Conservation (phyloP, 1,140 invertebrate genomes). For the Calephelis nemesis region DNA sequence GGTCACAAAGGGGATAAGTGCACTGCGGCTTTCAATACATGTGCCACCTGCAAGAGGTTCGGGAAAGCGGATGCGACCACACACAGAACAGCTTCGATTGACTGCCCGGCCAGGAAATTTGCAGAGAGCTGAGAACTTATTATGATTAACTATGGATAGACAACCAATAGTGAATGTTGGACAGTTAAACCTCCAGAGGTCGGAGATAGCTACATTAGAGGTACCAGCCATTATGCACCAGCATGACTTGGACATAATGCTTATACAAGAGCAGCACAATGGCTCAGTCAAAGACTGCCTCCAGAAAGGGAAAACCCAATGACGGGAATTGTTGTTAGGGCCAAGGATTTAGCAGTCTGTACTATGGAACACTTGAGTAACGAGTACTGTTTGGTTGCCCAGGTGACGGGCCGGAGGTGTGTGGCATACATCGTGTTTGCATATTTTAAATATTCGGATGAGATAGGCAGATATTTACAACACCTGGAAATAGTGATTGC, state of each 20-base stretch:
- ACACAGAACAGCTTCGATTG: not conserved
- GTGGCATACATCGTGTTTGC: not conserved
- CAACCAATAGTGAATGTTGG: not conserved
- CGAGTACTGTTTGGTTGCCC: not conserved
- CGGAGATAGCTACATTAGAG: not conserved
- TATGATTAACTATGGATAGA: not conserved
- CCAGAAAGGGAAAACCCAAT: not conserved
- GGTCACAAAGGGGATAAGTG: not conserved
- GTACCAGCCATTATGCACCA: not conserved
- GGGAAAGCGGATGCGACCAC: not conserved
- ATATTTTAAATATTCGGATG: not conserved
- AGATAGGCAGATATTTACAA: not conserved
- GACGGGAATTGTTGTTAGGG: not conserved
- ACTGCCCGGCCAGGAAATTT: not conserved
- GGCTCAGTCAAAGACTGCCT: too few relatives aligned
- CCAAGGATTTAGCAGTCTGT: not conserved
- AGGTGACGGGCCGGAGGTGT: not conserved
- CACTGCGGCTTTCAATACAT: not conserved
- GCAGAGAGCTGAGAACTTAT: not conserved
- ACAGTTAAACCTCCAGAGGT: not conserved
- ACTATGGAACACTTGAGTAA: not conserved
- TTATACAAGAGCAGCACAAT: not conserved
- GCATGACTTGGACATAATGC: not conserved
- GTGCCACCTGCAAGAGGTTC: not conserved
- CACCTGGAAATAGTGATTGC: not conserved